A percentile compares a stretch with the other conserved stretches of the same genome.
Evolutionary conservation across 2,113 vertebrate genomes (phyloP).

Genomic region (Entomyzon cyanotis): DNA sequence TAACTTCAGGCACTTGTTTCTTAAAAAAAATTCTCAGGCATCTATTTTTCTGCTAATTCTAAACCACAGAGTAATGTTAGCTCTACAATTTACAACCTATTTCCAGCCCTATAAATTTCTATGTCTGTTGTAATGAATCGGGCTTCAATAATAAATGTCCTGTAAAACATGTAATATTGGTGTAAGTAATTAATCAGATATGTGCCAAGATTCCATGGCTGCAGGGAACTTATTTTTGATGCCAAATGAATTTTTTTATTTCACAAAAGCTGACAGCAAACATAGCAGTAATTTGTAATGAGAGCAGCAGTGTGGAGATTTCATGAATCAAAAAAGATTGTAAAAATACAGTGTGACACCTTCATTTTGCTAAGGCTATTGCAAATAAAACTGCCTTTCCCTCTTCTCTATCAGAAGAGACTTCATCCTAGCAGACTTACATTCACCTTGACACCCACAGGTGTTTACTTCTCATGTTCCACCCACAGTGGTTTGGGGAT

Average conservation of each 20-base stretch:
- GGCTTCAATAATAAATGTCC: conserved; percentile 25
- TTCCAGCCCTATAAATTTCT: conserved; percentile 19
- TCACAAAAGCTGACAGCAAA: neutral
- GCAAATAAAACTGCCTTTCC: neutral
- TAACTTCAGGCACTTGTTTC: neutral
- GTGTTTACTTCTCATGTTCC: neutral
- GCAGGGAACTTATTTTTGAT: conserved; percentile 3
- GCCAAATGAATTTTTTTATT: conserved; percentile 34
- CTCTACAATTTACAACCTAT: neutral
- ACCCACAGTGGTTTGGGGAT: neutral
- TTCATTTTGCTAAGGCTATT: neutral
- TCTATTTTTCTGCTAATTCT: conserved; percentile 47
- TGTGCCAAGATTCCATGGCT: neutral
- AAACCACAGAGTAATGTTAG: neutral
- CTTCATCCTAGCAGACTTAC: neutral
- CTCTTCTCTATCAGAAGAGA: neutral
- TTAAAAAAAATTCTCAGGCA: neutral
- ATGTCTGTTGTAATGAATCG: neutral
- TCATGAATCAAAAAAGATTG: neutral
- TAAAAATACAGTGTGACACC: neutral
- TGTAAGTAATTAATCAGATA: neutral
- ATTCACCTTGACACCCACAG: neutral
- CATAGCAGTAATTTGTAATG: neutral
- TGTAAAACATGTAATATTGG: conserved; percentile 43
- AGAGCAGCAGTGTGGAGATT: neutral